Base-by-base conservation (phyloP, 2,888 invertebrate genomes). In the Lacanobia wlatinum region DNA sequence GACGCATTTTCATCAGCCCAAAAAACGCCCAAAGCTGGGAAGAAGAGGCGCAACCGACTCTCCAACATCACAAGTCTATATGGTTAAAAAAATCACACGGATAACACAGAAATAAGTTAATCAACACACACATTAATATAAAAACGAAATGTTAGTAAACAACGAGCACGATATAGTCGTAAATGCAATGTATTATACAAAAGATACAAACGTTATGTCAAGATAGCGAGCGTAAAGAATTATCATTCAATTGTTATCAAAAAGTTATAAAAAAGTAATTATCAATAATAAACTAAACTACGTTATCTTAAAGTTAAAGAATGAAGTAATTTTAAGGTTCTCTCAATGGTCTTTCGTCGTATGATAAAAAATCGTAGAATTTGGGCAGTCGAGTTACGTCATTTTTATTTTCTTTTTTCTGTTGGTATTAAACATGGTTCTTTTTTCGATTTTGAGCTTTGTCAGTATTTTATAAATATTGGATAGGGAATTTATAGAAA, bases 101-200 rank as follows among this genome's bases (percentile, higher is more conserved):
- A 48, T n/a, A 52, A 72, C 34, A 59, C 53, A 73, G 34, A 46
- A 67, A 60, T 16, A 14, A 48, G 50, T 78, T 72, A 80, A 46
- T 78, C n/a, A 40, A 78, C 76, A 68, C 68, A 82, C 64, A 73
- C 34, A 72, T 43, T 16, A 68, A 62, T 52, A 63, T 23, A 53
- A 40, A 1, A 66, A 69, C 72, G 21, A 78, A 71, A 71, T 82
- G 76, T 87, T 87, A 86, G 80, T 87, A 73, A 85, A 76, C 73
- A 76, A 79, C 34, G 8, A 78, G 73, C 73, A 78, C 38, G 71
- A 75, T 73, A 67, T 76, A 80, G 78, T 75, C 77, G 88, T 87
- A 90, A 93, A 92, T 92, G 92, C 93, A 92, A 92, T 93, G 92
- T 90, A 90, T 90, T 90, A 86, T 87, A 85, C 79, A 82, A 85